These are phyloP conservation scores for Sapayoa aenigma DNA, from an alignment of 2,113 vertebrate species.

Conservation along the genomic window DNA sequence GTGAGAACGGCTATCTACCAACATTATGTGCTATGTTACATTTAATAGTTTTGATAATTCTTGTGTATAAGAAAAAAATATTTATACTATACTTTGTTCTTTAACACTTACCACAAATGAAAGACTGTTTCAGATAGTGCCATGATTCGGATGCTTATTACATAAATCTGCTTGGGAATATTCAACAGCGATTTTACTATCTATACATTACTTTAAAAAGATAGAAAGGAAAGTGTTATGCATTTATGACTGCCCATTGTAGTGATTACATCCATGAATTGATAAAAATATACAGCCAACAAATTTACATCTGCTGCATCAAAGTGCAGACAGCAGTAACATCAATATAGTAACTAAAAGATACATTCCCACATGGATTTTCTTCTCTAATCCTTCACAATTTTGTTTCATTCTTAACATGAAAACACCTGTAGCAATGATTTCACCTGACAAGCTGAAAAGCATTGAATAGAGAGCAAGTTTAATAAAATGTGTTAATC, in stretches of 20 bases:
- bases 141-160: not conserved
- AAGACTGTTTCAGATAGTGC: not conserved
- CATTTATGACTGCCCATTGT: not conserved
- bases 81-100: not conserved
- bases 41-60: not conserved
- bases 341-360: not conserved
- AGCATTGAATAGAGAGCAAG: not conserved
- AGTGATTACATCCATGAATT: not conserved
- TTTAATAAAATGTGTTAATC: slow-evolving; percentile 51
- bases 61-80: not conserved
- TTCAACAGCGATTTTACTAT: not conserved
- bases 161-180: not conserved
- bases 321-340: not conserved
- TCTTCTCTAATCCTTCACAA: slow-evolving; percentile 9
- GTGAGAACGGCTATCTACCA: not conserved
- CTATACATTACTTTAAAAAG: not conserved
- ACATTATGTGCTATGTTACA: not conserved
- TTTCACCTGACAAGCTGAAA: slow-evolving; percentile 32
- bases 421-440: slow-evolving; percentile 26
- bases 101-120: not conserved
- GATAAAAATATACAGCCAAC: not conserved
- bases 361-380: not conserved
- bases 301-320: not conserved
- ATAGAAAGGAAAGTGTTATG: not conserved
- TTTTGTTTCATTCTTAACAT: slow-evolving; percentile 15